phyloP scores from a whole-genome alignment of 1,140 invertebrate genomes.

The Antheraea mylitta region DNA sequence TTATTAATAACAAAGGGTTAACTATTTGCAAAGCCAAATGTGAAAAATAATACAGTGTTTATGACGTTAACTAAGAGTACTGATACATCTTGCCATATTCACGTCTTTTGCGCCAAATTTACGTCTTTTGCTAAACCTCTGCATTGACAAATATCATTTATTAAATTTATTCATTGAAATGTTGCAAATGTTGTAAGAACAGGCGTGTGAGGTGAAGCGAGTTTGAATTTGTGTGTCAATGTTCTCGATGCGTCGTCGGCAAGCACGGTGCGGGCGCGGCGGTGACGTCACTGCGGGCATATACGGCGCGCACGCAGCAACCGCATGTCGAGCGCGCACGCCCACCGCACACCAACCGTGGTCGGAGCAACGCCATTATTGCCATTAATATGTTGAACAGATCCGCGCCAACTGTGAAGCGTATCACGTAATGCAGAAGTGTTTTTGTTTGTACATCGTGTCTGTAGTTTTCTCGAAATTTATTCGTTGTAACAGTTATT shows the following conservation, averaged over 20 bases:
- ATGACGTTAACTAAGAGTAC: too few relatives aligned
- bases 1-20: too few relatives aligned
- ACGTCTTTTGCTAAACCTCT: too few relatives aligned
- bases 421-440: background rate
- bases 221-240: constrained; percentile 30
- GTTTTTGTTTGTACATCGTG: background rate
- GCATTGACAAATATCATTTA: too few relatives aligned
- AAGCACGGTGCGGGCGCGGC: constrained; percentile 38
- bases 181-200: background rate
- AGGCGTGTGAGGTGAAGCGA: background rate
- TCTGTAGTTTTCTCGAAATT: background rate
- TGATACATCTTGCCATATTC: too few relatives aligned
- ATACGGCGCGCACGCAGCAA: constrained; percentile 37
- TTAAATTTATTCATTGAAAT: background rate
- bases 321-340: constrained; percentile 51
- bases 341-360: constrained; percentile 32
- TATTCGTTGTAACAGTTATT: background rate
- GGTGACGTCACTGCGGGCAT: constrained; percentile 44
- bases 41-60: too few relatives aligned
- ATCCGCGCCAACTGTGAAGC: background rate
- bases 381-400: background rate
- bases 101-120: too few relatives aligned
- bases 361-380: background rate
- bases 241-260: constrained; percentile 18
- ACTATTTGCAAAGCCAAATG: too few relatives aligned